Percentiles rank a stretch among this genome's conserved stretches.
phyloP scores from a whole-genome alignment of 1,140 invertebrate genomes.

The Diabrotica virgifera region DNA sequence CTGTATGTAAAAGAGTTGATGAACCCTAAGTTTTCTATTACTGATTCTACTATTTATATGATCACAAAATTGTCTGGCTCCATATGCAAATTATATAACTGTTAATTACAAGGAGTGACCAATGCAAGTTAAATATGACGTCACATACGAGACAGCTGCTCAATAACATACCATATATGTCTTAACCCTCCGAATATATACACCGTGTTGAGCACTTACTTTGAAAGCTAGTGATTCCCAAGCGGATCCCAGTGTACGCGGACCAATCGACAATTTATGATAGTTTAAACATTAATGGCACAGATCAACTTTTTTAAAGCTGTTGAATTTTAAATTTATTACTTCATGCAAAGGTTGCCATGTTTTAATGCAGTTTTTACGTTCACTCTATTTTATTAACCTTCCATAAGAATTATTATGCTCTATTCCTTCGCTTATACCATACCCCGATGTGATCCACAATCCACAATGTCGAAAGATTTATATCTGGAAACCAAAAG shows the following conservation, averaged over 20 bases:
- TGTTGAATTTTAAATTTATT: constrained; percentile 41
- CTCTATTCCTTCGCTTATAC: constrained; percentile 9
- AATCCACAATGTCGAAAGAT: constrained; percentile 12
- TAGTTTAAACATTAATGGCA: constrained; percentile 45
- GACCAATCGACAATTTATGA: constrained; percentile 45
- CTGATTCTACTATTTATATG: too few species aligned
- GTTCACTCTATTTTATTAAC: constrained; percentile 41
- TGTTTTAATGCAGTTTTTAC: constrained; percentile 39
- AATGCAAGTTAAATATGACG: too few species aligned
- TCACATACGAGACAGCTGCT: too few species aligned
- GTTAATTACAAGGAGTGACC: too few species aligned
- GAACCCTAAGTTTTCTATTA: too few species aligned
- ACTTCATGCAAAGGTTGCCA: constrained; percentile 34
- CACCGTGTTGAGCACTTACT: constrained; percentile 37
- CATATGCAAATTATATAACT: too few species aligned
- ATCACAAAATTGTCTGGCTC: too few species aligned
- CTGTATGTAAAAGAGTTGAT: too few species aligned
- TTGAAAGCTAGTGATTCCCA: constrained; percentile 40
- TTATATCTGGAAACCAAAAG: constrained; percentile 14
- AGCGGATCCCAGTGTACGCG: constrained; percentile 13
- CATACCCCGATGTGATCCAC: constrained; percentile 2
- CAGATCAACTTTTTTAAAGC: constrained; percentile 39
- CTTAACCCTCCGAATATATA: background rate
- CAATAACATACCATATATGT: background rate
- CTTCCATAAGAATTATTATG: constrained; percentile 19